Conservation (phyloP, 2,113 vertebrate species). For the Lagopus muta region DNA sequence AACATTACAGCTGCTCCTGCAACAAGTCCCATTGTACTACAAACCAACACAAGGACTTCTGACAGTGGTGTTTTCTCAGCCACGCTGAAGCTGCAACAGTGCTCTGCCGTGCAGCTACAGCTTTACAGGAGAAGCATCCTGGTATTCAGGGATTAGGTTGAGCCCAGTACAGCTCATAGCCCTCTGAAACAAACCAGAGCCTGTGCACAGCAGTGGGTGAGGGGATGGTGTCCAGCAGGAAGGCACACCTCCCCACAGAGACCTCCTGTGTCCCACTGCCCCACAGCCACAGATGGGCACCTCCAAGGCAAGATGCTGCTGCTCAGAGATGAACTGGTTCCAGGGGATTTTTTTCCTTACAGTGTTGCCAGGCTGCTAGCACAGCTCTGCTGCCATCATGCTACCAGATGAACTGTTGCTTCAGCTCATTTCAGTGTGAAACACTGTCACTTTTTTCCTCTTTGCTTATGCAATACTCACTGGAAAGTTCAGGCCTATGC, state of each 20-base stretch:
- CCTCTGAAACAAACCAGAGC: neutral
- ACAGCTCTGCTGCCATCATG: neutral
- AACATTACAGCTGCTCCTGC: neutral
- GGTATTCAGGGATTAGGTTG: neutral
- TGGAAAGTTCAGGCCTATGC: constrained; percentile 25
- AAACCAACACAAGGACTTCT: neutral
- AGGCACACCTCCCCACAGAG: no score
- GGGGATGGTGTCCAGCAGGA: no score
- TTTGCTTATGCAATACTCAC: neutral
- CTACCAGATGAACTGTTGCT: neutral
- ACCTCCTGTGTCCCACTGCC: no score
- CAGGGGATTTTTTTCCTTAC: neutral
- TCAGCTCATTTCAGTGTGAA: constrained; percentile 19
- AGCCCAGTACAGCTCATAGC: neutral
- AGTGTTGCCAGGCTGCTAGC: constrained; percentile 12
- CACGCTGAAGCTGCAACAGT: no score
- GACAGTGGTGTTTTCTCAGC: neutral
- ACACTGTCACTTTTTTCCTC: neutral
- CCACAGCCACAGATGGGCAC: rapidly evolving
- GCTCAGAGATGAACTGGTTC: neutral
- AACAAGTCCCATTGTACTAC: no score
- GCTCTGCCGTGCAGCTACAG: neutral
- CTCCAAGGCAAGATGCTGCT: rapidly evolving
- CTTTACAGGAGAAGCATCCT: neutral
- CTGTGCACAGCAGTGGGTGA: neutral